phyloP scores from a whole-genome alignment of 53 echinoderm and acorn worm genomes.

The Temnopleurus reevesii region DNA sequence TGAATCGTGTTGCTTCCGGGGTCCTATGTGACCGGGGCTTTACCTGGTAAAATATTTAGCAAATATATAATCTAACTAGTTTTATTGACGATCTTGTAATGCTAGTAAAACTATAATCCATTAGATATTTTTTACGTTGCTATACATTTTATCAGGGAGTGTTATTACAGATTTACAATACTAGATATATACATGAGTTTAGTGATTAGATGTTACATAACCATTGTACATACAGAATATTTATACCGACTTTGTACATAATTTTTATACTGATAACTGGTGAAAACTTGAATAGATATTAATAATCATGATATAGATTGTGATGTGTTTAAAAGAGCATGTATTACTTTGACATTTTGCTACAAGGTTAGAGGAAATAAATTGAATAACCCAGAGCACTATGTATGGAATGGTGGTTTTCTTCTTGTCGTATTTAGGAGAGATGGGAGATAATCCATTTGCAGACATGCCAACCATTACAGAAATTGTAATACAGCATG shows the following conservation, averaged over 20 bases:
- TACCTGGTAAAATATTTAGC: too few relatives aligned
- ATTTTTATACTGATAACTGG: conserved; percentile 45
- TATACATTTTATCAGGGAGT: not conserved
- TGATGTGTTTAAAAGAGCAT: conserved; percentile 35
- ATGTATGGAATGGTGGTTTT: not conserved
- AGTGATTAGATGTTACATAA: conserved; percentile 27
- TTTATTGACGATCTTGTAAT: too few relatives aligned
- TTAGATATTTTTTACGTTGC: not conserved
- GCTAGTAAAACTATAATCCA: not conserved
- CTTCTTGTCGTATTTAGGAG: not conserved
- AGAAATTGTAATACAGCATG: too few relatives aligned
- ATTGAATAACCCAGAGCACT: conserved; percentile 7
- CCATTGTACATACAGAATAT: conserved; percentile 55
- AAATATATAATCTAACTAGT: too few relatives aligned
- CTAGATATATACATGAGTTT: not conserved
- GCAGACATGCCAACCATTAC: too few relatives aligned
- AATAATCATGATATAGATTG: conserved; percentile 39
- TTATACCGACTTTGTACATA: conserved; percentile 55
- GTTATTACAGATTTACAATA: not conserved
- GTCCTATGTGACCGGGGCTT: too few relatives aligned
- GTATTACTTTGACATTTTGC: conserved; percentile 51
- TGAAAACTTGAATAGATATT: conserved; percentile 1
- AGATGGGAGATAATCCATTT: too few relatives aligned
- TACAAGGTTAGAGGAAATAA: conserved; percentile 47
- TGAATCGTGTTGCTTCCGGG: too few relatives aligned